Base-by-base conservation (phyloP, 2,113 vertebrate species). In the Xenopus laevis region DNA sequence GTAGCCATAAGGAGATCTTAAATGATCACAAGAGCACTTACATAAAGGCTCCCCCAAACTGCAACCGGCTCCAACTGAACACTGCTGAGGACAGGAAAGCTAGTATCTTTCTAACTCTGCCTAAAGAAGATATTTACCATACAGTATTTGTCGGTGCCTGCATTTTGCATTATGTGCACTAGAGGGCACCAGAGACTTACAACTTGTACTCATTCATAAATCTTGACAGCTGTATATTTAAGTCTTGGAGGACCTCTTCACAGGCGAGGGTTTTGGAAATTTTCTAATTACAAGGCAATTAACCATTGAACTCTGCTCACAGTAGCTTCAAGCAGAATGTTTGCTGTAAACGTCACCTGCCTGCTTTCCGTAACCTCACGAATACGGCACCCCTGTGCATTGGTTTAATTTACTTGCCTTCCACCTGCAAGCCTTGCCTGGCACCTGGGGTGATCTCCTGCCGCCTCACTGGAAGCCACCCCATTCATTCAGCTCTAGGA, bases 201-300 rank as follows among this genome's bases (percentile, higher is more conserved):
- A 60, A 18, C 10, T n/a, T 16, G 10, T 6, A 50, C 13, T 50
- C 47, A 50, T 50, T 10, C 53, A 55, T 55, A 55, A 9, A n/a
- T n/a, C 7, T 16, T 55, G 53, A 50, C 15, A 50, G 47, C 47
- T 50, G 47, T 13, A 50, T 50, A 50, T 16, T 55, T 55, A 9
- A 55, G 15, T n/a, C 16, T 55, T n/a, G 15, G 53, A 55, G 53
- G 53, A n/a, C 7, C 16, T n/a, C 53, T 55, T 55, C 53, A 55
- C 16, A 55, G 53, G 53, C 53, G 4, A 55, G 53, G 53, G 53
- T 55, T 16, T n/a, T n/a, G 16, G 16, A n/a, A n/a, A 16, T 55
- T 55, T 55, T 55, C 53, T 55, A 55, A 55, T 55, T 55, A 55
- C 17, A 13, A 55, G 53, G 53, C 53, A 55, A 55, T 55, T 55